Evolutionary conservation across 2,888 invertebrate species (phyloP), one percentile per base, ranked within the genome.

Genomic region (Acanthosepion lycidas): DNA sequence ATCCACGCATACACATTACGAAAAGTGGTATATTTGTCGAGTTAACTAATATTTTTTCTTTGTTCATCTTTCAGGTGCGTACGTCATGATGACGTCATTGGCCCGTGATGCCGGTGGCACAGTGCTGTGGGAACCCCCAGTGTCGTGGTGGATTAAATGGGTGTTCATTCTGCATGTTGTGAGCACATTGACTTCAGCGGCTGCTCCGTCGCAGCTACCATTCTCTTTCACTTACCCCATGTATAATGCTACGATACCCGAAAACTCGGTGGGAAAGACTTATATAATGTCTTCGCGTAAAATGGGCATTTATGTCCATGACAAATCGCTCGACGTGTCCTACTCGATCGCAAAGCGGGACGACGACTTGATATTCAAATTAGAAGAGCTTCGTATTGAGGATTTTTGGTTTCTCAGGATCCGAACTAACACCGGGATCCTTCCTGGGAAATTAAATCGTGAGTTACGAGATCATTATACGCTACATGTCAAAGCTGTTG

Each of bases 361-460:
- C 98, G 98, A 98, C 94, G 98, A 99, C 97, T 95, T 98, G 97
- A 98, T 99, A 97, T 99, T 99, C 98, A 99, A 99, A 97, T 99
- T 99, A 20, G 99, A 99, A 97, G 98, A 99, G 96, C 98, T 98
- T 95, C 98, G 98, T 95, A 98, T 99, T 94, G 99, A 99, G 91
- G 99, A 99, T 98, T 99, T 99, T 98, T 99, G 99, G 97, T 99
- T 99, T 97, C 98, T 99, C 94, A 98, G 98, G 94, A 98, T 99
- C 95, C 98, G 99, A 96, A 99, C 99, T 95, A 98, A 99, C 97
- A 98, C 99, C 95, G 98, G 98, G 92, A 98, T 98, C 97, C 98
- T 98, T 95, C 59, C 64, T 20, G 98, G 99, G 96, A 99, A 99
- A 96, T 98, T 99, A 95, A 99, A 99, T 98, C 98, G 99, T 95